phyloP scores from a whole-genome alignment of 2,113 vertebrate genomes.

The Desmodus rotundus region DNA sequence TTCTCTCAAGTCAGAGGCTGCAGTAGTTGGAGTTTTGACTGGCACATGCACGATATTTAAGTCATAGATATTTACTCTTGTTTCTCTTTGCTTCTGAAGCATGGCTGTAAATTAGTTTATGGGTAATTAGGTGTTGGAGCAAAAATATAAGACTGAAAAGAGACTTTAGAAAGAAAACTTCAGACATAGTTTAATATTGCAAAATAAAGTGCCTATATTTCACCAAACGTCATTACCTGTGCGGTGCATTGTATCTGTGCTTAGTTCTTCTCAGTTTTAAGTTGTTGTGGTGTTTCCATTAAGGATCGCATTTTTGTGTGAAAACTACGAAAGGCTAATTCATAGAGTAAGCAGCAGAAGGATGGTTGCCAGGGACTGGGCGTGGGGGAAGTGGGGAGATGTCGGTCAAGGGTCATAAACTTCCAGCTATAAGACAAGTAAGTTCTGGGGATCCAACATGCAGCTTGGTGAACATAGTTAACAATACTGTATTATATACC shows the following conservation, averaged over 20 bases:
- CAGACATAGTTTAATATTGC: background rate
- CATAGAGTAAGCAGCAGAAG: background rate
- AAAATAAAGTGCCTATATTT: background rate
- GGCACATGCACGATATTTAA: background rate
- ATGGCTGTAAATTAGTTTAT: background rate
- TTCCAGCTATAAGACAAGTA: background rate
- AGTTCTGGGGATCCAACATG: background rate
- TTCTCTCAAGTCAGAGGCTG: slow-evolving; percentile 20
- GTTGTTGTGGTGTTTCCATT: background rate
- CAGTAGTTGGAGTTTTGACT: background rate
- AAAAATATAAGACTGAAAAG: slow-evolving; percentile 15
- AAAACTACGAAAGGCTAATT: background rate
- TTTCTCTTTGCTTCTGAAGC: slow-evolving; percentile 16
- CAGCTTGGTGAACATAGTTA: background rate
- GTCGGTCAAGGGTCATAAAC: background rate
- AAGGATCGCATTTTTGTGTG: background rate
- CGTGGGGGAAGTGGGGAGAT: background rate
- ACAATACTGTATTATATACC: background rate
- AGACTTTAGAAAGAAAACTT: slow-evolving; percentile 21
- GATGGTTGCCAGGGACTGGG: background rate
- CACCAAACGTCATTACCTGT: background rate
- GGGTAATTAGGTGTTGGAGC: background rate
- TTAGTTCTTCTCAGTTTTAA: background rate
- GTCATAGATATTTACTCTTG: background rate
- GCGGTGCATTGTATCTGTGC: background rate